phyloP scores from a whole-genome alignment of 2,113 vertebrate genomes.

The Ammodytes marinus region DNA sequence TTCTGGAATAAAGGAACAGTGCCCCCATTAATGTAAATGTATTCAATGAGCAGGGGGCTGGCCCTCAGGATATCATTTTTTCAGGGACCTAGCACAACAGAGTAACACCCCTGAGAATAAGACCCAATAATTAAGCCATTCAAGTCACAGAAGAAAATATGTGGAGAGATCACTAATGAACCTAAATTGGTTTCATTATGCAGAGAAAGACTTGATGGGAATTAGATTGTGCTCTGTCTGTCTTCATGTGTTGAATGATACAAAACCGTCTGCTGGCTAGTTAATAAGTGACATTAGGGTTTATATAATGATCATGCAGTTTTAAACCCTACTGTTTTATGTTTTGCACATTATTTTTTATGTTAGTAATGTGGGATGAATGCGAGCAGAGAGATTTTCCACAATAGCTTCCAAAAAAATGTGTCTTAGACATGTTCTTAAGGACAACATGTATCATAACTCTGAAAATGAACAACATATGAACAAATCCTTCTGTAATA shows the following conservation, averaged over 20 bases:
- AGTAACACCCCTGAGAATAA: slow-evolving; percentile 36
- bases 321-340: neutral
- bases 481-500: too few species aligned
- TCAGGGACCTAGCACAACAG: slow-evolving; percentile 25
- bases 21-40: slow-evolving; percentile 3
- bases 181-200: slow-evolving; percentile 62
- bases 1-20: neutral
- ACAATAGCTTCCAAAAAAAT: neutral
- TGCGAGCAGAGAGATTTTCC: neutral
- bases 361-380: neutral
- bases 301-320: neutral
- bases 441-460: too few species aligned
- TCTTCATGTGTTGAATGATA: neutral
- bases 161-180: slow-evolving; percentile 59
- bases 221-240: slow-evolving; percentile 35
- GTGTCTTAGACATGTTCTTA: too few species aligned
- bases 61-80: slow-evolving; percentile 19
- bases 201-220: slow-evolving; percentile 45
- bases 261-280: neutral
- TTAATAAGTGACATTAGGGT: neutral
- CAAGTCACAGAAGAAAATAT: slow-evolving; percentile 58
- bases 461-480: too few species aligned
- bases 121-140: slow-evolving; percentile 57
- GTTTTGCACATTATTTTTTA: neutral
- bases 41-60: neutral